A percentile compares a stretch with the other conserved stretches of the same genome.
These are phyloP conservation scores for Scylla paramamosain DNA, from an alignment of 1,140 invertebrate genomes.

Conservation along the genomic window DNA sequence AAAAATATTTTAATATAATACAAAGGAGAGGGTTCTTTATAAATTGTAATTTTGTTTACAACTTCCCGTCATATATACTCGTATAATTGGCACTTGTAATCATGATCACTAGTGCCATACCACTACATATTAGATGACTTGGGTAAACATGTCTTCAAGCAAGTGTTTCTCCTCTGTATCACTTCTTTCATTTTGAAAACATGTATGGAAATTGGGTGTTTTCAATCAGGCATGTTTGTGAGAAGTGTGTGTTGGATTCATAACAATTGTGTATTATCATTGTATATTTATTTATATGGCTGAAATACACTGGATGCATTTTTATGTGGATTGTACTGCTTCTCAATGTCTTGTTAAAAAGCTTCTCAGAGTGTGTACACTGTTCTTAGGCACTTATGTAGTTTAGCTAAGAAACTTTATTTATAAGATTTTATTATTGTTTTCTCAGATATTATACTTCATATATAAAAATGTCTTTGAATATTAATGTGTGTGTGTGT, in stretches of 20 bases:
- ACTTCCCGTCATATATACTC: no score
- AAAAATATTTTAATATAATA: no score
- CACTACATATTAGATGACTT: no score
- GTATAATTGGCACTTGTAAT: no score
- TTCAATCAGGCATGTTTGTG: not conserved
- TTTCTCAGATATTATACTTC: not conserved
- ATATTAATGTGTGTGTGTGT: no score
- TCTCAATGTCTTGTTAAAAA: not conserved
- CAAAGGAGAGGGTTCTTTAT: no score
- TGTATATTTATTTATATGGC: not conserved
- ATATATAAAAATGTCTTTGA: not conserved
- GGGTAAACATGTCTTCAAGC: no score
- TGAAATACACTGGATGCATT: not conserved
- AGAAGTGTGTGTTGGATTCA: not conserved
- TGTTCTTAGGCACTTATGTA: not conserved
- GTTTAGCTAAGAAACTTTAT: not conserved
- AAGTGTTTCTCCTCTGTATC: no score
- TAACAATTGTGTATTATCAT: not conserved
- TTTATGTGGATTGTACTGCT: not conserved
- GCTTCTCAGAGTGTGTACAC: not conserved
- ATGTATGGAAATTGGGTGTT: not conserved
- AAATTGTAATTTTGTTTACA: no score
- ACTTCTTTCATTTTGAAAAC: no score
- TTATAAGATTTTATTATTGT: no score
- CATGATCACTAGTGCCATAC: no score